Base-by-base conservation (phyloP, 2,888 invertebrate species). In the Lasioglossum malachurum region DNA sequence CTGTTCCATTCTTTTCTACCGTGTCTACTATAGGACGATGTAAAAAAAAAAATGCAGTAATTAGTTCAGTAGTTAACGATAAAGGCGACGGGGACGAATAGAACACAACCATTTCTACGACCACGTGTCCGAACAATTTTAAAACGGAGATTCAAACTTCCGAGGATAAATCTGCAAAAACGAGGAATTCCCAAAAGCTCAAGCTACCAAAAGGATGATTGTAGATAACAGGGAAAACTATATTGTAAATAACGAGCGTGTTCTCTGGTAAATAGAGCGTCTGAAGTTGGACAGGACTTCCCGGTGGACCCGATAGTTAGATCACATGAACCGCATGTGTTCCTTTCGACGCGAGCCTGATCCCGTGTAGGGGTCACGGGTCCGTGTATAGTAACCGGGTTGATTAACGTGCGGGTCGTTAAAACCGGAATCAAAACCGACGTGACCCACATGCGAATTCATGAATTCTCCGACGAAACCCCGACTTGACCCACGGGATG, bases 381-480 rank as follows among this genome's bases (percentile, higher is more conserved):
- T 67, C 35, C 67, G 19, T 35, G 67, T 67, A 38, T 69, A 38
- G 69, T 23, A 35, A 12, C 23, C 69, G 38, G 19, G 19, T 69
- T 69, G 69, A 69, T 69, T 69, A 38, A 69, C 69, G 69, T 23
- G 38, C 69, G 38, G 38, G 69, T 69, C 69, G 35, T 69, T 69
- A 38, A 38, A 69, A 69, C 69, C 38, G 23, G 38, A 69, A 23
- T 69, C 69, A 35, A 69, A 69, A 69, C 38, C 69, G 69, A 69
- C 69, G 69, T 69, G 69, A 69, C 69, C 69, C 69, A 69, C 69
- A 69, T 69, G 19, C 38, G 69, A 69, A 69, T 69, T 69, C 69
- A 35, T 23, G 38, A 69, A 69, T 38, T 23, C 38, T 41, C 69
- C 60, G 38, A 23, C 69, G 69, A 23, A 69, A 69, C 10, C 23